Evolutionary conservation across 2,113 vertebrate species (phyloP), one percentile per base, ranked within the genome.

Genomic region (Girardinichthys multiradiatus): DNA sequence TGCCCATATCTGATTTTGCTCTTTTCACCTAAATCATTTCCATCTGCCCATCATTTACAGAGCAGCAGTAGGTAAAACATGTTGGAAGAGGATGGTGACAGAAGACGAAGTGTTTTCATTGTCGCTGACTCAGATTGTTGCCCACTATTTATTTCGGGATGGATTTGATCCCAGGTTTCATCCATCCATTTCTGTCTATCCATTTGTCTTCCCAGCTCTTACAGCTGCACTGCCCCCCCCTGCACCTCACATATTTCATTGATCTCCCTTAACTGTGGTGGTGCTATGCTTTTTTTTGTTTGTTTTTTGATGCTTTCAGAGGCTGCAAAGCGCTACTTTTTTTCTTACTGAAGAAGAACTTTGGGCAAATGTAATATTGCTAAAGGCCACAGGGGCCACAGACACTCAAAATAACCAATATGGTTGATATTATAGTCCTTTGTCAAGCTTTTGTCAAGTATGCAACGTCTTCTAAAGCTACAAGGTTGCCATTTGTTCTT

Each of bases 211-310:
- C 21, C 59, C n/a, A 29, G 64, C 70, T 66, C 64, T 80, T 74
- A 69, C 29, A 24, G 65, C n/a, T n/a, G 33, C 33, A 58, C 70
- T 64, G 28, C 57, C 51, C 54, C 62, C 54, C 29, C 68, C 27
- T 0, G 15, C 17, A 4, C 17, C 42, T 17, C 42, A 14, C 17
- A 19, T 45, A 80, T 66, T 78, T 79, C 82, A 83, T 80, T 88
- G 84, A 87, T 83, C 78, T 62, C 33, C 57, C 71, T 75, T 75
- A 63, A 39, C 61, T 83, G 51, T 67, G 27, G 76, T 69, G 12
- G 37, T 37, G 60, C 64, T 77, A 64, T 21, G 42, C 42, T 19
- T 2, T 45, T 45, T 17, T 45, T 45, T 17, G 42, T 17, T 80
- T 28, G 6, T 31, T n/a, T n/a, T n/a, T n/a, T n/a, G n/a, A n/a